Conservation (phyloP, 1,140 invertebrate species). For the Steinernema feltiae region DNA sequence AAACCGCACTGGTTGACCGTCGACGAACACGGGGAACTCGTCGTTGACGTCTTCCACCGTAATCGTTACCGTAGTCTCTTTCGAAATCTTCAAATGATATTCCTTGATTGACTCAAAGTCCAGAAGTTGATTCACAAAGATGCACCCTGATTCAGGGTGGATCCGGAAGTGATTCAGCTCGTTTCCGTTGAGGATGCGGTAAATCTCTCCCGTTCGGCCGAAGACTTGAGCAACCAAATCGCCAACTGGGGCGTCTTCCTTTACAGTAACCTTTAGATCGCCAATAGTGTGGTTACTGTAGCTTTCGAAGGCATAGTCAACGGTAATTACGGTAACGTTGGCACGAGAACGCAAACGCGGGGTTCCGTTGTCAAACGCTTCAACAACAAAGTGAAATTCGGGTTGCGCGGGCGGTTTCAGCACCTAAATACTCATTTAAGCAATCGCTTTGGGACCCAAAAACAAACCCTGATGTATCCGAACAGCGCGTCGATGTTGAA, state of each 20-base stretch:
- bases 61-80: slow-evolving; percentile 70
- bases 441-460: not conserved
- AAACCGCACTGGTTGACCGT: not conserved
- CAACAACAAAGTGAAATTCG: not conserved
- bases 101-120: slow-evolving; percentile 83
- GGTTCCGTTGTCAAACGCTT: not conserved
- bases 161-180: slow-evolving; percentile 80
- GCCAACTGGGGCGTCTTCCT: slow-evolving; percentile 56
- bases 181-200: slow-evolving; percentile 71
- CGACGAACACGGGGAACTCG: slow-evolving; percentile 78
- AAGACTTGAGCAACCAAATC: slow-evolving; percentile 50
- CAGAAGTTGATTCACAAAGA: slow-evolving; percentile 80
- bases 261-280: slow-evolving; percentile 25
- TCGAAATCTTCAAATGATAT: slow-evolving; percentile 84
- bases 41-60: slow-evolving; percentile 90
- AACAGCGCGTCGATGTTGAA: not conserved
- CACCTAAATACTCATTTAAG: not conserved
- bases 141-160: slow-evolving; percentile 74
- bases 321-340: not conserved
- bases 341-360: not conserved
- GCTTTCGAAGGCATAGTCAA: not conserved
- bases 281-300: slow-evolving; percentile 1
- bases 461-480: not conserved
- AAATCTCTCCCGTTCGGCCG: slow-evolving; percentile 19
- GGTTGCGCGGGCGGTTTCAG: not conserved